Evolutionary conservation across 1,140 invertebrate genomes (phyloP).

Genomic region (Hyphantria cunea): DNA sequence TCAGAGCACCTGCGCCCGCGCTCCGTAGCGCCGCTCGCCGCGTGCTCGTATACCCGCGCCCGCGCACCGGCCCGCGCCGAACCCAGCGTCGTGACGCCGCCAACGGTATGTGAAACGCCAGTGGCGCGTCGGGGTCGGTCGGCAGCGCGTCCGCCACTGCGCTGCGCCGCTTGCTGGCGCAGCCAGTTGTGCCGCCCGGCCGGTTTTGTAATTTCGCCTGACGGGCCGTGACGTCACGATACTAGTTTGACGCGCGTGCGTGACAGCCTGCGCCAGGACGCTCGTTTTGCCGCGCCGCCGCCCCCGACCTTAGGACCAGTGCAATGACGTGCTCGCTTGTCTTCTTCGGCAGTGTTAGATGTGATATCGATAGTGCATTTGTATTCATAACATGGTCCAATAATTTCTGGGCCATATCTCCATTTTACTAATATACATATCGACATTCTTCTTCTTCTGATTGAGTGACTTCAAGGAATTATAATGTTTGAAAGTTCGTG

Average conservation of each 20-base stretch:
- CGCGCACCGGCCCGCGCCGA: constrained; percentile 61
- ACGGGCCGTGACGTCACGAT: constrained; percentile 75
- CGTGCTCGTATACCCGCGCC: constrained; percentile 71
- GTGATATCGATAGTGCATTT: constrained; percentile 40
- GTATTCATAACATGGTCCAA: not conserved
- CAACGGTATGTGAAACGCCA: constrained; percentile 69
- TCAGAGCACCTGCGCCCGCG: constrained; percentile 80
- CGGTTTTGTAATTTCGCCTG: constrained; percentile 79
- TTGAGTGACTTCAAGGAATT: constrained; percentile 2
- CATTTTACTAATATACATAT: not conserved
- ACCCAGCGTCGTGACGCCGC: constrained; percentile 69
- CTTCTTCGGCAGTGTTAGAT: constrained; percentile 28
- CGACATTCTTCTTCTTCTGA: constrained; percentile 1
- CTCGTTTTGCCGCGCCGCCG: constrained; percentile 51
- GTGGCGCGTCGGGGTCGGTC: constrained; percentile 75
- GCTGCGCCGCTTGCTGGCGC: constrained; percentile 62
- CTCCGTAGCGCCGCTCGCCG: constrained; percentile 76
- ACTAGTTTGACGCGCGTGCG: constrained; percentile 77
- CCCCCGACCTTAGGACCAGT: constrained; percentile 71
- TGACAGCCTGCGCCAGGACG: constrained; percentile 73
- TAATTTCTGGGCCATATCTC: constrained; percentile 4
- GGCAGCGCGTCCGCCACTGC: constrained; percentile 76
- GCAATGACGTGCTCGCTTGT: constrained; percentile 73
- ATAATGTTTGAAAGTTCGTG: not conserved
- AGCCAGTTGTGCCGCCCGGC: constrained; percentile 61